phyloP scores from a whole-genome alignment of 2,888 invertebrate species.

The Salticus scenicus region DNA sequence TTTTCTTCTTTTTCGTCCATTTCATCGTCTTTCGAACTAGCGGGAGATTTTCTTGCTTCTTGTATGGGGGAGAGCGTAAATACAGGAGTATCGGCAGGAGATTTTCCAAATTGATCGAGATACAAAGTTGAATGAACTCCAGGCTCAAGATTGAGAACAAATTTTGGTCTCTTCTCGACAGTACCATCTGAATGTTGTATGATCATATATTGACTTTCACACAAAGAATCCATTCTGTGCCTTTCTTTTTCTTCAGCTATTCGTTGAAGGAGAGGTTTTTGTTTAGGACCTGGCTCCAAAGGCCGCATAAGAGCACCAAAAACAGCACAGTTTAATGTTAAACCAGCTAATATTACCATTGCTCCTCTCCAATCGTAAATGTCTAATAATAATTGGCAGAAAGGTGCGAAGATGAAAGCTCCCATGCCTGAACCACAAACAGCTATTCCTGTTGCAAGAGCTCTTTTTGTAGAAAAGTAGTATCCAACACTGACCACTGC shows the following conservation, averaged over 20 bases:
- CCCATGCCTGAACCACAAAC: slow-evolving; percentile 97
- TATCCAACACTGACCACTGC: slow-evolving; percentile 98
- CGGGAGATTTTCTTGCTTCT: slow-evolving; percentile 81
- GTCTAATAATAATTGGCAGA: slow-evolving; percentile 86
- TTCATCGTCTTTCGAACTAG: slow-evolving; percentile 75
- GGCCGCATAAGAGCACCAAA: slow-evolving; percentile 78
- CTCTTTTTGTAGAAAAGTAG: slow-evolving; percentile 96
- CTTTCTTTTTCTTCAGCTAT: slow-evolving; percentile 90
- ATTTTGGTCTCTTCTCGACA: slow-evolving; percentile 91
- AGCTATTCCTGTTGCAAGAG: slow-evolving; percentile 88
- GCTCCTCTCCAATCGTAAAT: slow-evolving; percentile 92
- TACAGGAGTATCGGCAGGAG: slow-evolving; percentile 82
- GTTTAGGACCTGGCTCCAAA: slow-evolving; percentile 72
- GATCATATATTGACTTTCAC: slow-evolving; percentile 86
- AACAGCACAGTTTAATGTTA: slow-evolving; percentile 72
- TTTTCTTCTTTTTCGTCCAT: slow-evolving; percentile 73
- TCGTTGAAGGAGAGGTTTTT: slow-evolving; percentile 88
- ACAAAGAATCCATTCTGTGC: slow-evolving; percentile 83
- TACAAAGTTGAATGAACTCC: slow-evolving; percentile 94
- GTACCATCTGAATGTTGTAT: slow-evolving; percentile 93
- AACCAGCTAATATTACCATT: slow-evolving; percentile 81
- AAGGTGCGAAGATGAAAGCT: slow-evolving; percentile 95
- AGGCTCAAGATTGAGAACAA: slow-evolving; percentile 93
- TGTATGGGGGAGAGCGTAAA: slow-evolving; percentile 92
- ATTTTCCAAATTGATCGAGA: slow-evolving; percentile 83